These are phyloP conservation scores for Botia almorhae DNA, from an alignment of 2,797 vertebrate genomes.

Conservation along the genomic window DNA sequence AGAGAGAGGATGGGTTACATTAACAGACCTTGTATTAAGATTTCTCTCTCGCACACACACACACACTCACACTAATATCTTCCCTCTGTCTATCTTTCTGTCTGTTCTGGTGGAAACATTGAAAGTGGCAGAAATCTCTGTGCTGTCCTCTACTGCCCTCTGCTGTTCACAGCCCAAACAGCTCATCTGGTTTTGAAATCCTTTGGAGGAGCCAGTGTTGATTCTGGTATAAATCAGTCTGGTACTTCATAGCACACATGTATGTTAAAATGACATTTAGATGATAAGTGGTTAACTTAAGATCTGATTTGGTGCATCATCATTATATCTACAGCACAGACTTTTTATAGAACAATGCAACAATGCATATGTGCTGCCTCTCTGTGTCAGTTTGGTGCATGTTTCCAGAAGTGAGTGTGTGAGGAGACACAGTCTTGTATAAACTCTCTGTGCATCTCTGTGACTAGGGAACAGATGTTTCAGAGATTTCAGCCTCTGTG, in stretches of 20 bases:
- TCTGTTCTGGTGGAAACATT: not conserved
- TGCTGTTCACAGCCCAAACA: slow-evolving; percentile 24
- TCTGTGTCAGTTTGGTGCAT: not conserved
- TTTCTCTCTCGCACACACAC: not conserved
- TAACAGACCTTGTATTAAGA: slow-evolving; percentile 31
- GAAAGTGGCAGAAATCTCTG: not conserved
- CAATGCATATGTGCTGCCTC: not conserved
- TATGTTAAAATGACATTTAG: no score
- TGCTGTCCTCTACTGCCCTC: slow-evolving; percentile 46
- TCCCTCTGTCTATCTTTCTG: not conserved
- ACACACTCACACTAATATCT: not conserved
- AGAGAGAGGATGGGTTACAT: not conserved
- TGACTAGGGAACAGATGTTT: not conserved
- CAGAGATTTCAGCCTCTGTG: not conserved
- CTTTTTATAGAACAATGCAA: not conserved
- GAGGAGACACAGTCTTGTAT: not conserved
- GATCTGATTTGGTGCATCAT: no score
- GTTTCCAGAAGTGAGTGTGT: not conserved
- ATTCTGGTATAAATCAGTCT: not conserved
- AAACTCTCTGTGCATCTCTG: no score
- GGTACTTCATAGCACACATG: not conserved
- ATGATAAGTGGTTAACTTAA: no score
- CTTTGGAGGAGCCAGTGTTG: not conserved
- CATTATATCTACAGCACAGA: no score
- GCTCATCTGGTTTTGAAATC: no score